Percentiles rank a stretch among this genome's conserved stretches.
phyloP scores from a whole-genome alignment of 2,797 vertebrate genomes.

The Myotis vivesi region DNA sequence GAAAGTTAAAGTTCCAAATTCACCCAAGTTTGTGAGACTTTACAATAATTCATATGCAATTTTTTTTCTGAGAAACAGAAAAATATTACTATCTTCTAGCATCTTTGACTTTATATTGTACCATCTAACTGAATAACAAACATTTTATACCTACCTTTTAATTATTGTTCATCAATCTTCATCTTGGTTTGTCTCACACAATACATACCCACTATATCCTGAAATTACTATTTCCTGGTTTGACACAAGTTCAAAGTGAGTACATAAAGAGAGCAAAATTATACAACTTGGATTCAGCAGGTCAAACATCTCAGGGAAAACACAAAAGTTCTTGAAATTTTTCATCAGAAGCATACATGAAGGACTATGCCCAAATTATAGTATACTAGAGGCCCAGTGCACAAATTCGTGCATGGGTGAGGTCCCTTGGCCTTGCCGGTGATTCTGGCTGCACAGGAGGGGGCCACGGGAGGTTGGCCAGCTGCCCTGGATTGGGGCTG shows the following conservation, averaged over 20 bases:
- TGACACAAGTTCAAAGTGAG: background rate
- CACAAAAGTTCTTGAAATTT: conserved; percentile 8
- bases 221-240: background rate
- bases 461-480: no score
- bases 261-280: background rate
- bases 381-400: no score
- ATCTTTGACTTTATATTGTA: background rate
- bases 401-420: no score
- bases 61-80: background rate
- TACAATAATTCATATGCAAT: background rate
- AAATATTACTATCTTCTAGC: background rate
- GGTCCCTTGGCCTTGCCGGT: no score
- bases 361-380: background rate
- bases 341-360: background rate
- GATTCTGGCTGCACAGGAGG: no score
- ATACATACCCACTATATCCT: background rate
- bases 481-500: no score
- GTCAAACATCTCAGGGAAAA: background rate
- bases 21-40: background rate
- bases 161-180: background rate
- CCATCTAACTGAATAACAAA: background rate
- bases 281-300: background rate
- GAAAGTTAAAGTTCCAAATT: background rate
- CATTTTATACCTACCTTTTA: background rate
- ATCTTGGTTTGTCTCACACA: background rate